Base-by-base conservation (phyloP, 1,140 invertebrate species). In the Pseudomyrmex pallidus region DNA sequence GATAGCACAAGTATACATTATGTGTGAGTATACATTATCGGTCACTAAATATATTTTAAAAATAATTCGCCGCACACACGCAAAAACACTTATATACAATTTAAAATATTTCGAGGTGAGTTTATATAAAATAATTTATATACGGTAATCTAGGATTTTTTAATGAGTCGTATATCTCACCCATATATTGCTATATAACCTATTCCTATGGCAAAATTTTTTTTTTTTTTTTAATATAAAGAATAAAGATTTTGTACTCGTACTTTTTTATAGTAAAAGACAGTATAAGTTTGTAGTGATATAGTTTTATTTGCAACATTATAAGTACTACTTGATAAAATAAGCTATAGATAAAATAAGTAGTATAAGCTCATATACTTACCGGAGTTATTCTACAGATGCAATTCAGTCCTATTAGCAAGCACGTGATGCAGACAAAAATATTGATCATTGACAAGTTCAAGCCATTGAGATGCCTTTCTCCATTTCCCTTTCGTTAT, bases 371-470 rank as follows among this genome's bases (percentile, higher is more conserved):
- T 35, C 35, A 35, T 35, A 35, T 35, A 35, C 3, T 25, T 25
- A 25, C 5, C 5, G 5, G 35, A 35, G 35, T 35, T 35, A 35
- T 35, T 7, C 5, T 35, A 64, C 63, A 59, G 73, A 44, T 61
- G 85, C 84, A 78, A 86, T 87, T 80, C 87, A 88, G 91, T 91
- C 85, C 88, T 85, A 91, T 91, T 91, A 90, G 84, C 80, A 64
- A 82, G 67, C 59, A 74, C 61, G 62, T 46, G 59, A 61, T 46
- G 86, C 87, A 87, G 84, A 89, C 89, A 90, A 90, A 91, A 90
- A 89, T 91, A 91, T 91, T 90, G 91, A 91, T 91, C 90, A 90
- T 74, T 74, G 88, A 90, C 87, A 80, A 86, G 87, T 84, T 88
- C 63, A 74, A 56, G 84, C 78, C 66, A 25, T 73, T 50, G 61